These are phyloP conservation scores for Parazoanthus atlanticus DNA, from an alignment of 92 coral and sea anemone genomes.

Conservation along the genomic window DNA sequence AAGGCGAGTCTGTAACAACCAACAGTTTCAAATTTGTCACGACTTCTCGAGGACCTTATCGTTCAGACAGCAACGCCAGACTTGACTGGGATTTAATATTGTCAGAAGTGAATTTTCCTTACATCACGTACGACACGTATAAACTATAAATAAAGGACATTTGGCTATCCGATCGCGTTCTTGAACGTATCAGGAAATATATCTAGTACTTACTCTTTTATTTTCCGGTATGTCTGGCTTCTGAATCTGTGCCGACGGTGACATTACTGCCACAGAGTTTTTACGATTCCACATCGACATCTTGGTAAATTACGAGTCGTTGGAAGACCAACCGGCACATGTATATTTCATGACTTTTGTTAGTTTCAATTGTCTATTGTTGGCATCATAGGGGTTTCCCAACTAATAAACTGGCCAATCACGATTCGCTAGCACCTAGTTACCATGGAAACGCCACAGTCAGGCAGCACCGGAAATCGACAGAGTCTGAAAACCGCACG, in stretches of 20 bases:
- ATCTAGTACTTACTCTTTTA: conserved; percentile 11
- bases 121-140: conserved; percentile 5
- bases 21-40: neutral
- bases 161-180: conserved; percentile 13
- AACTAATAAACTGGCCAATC: conserved; percentile 19
- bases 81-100: neutral
- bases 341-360: conserved; percentile 80
- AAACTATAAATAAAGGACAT: neutral
- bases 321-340: conserved; percentile 81
- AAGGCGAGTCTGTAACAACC: neutral
- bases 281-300: conserved; percentile 99
- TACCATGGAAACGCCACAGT: conserved; percentile 13
- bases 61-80: neutral
- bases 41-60: neutral
- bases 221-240: conserved; percentile 61
- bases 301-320: conserved; percentile 48
- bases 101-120: neutral
- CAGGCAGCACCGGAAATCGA: conserved; percentile 3
- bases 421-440: neutral
- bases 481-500: neutral
- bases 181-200: conserved; percentile 30
- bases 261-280: conserved; percentile 91
- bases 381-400: conserved; percentile 49
- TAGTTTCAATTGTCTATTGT: conserved; percentile 39
- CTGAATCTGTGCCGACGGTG: conserved; percentile 75